phyloP scores from a whole-genome alignment of 2,888 invertebrate genomes.

The Onchidella celtica region DNA sequence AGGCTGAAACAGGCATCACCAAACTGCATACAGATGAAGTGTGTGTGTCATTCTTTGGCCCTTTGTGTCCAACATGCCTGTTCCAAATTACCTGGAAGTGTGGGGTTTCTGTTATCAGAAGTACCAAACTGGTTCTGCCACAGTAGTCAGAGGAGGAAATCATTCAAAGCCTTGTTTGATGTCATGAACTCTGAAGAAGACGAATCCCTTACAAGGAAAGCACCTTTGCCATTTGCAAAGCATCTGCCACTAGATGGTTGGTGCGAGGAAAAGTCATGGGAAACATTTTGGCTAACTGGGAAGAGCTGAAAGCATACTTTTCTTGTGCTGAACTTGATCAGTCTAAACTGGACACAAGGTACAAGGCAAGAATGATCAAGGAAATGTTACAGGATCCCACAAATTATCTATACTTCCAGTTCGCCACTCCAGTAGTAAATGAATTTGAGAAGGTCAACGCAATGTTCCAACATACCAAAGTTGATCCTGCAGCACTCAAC shows the following conservation, averaged over 20 bases:
- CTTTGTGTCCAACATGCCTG: slow-evolving; percentile 23
- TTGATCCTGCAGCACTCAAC: not conserved
- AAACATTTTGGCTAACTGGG: slow-evolving; percentile 34
- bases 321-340: not conserved
- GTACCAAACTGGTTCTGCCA: slow-evolving; percentile 31
- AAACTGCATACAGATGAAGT: slow-evolving; percentile 23
- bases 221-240: slow-evolving; percentile 21
- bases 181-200: not conserved
- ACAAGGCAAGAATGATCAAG: not conserved
- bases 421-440: not conserved
- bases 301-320: slow-evolving; percentile 24
- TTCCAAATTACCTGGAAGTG: slow-evolving; percentile 15
- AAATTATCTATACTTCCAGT: not conserved
- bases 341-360: not conserved
- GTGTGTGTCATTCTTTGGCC: slow-evolving; percentile 35
- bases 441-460: slow-evolving; percentile 8
- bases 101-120: slow-evolving; percentile 17
- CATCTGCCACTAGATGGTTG: slow-evolving; percentile 14
- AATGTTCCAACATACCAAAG: too few relatives aligned
- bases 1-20: slow-evolving; percentile 22
- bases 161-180: slow-evolving; percentile 3
- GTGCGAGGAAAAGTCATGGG: slow-evolving; percentile 31
- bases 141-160: not conserved
- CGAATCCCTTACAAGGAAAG: not conserved
- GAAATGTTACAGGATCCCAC: not conserved